Base-by-base conservation (phyloP, 1,140 invertebrate species). In the Anastrepha ludens region DNA sequence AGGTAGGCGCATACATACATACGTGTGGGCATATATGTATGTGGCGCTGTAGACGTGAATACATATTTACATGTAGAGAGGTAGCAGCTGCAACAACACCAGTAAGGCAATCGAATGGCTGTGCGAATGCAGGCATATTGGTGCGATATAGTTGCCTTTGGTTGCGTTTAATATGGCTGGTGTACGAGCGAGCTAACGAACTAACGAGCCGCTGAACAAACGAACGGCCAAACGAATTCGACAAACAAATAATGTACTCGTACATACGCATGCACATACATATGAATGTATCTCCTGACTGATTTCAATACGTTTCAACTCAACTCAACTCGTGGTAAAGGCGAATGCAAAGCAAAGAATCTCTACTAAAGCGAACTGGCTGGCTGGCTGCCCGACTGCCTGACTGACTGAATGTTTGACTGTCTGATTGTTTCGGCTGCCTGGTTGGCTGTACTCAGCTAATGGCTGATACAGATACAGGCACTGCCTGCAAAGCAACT, bases 161-260 rank as follows among this genome's bases (percentile, higher is more conserved):
- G 44, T 41, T 81, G 74, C 74, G 41, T 81, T 50, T 81, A 81
- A 81, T 81, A 81, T 81, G 74, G 74, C 74, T 81, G 74, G 17
- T 47, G 13, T 81, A 55, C 74, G 74, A 81, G 20, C 8, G 74
- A 81, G 15, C 74, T 81, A 81, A 55, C 74, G 74, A 81, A 78
- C 17, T 44, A 81, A 20, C 74, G 47, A 81, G 74, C 74, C 47
- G 74, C 47, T 55, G 67, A 47, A 47, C 67, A 47, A 74, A 74
- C 65, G 65, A 67, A 39, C 67, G 5, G 67, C 67, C 3, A 47
- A 47, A 74, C 74, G 74, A 55, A 55, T 81, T 55, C 7, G 47
- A 7, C 47, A 81, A 50, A 55, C 70, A 78, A 78, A 20, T 58
- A 20, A 17, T 13, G 60, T 62, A 15, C n/a, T 55, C 11, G 50